Base-by-base conservation (phyloP, 1,140 invertebrate genomes). In the Holotrichia oblita region DNA sequence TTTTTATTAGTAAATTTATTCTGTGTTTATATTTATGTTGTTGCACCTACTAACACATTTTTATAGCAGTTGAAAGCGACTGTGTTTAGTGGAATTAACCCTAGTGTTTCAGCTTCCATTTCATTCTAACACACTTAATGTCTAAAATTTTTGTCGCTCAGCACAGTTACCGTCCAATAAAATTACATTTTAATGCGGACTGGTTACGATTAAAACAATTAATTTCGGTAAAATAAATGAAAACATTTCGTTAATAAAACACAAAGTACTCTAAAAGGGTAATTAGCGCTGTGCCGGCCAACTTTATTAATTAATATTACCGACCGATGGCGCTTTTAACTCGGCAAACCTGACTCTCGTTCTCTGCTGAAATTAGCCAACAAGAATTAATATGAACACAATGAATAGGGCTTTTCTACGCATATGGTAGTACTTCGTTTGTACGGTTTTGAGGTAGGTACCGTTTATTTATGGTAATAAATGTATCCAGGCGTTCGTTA, bases 301-400 rank as follows among this genome's bases (percentile, higher is more conserved):
- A 69, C 61, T 69, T 69, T 69, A 69, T 69, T 69, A 69, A 69
- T 69, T 69, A 22, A 69, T 69, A 69, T 69, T 69, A 34, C 61
- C 61, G 61, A 34, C 61, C 27, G 61, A 69, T 69, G 61, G 61
- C 22, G 27, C 27, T 69, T 69, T 69, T 20, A 27, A 34, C 61
- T 34, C 61, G 61, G 61, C 61, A 6, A 69, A 34, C 22, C 61
- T 27, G 61, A 69, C 61, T 20, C 61, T 69, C 12, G 27, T 34
- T 22, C 22, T 34, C 61, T 14, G 9, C n/a, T n/a, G 48, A n/a
- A 55, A 17, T 55, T 55, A 55, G 48, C 61, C 61, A 69, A 69
- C 61, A 69, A 69, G 12, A 69, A 69, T 69, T 69, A 69, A 69
- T 69, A 22, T 20, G 14, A 55, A 17, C 48, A 55, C 17, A 55